phyloP scores from a whole-genome alignment of 1,140 invertebrate genomes.

The Luehdorfia chinensis region DNA sequence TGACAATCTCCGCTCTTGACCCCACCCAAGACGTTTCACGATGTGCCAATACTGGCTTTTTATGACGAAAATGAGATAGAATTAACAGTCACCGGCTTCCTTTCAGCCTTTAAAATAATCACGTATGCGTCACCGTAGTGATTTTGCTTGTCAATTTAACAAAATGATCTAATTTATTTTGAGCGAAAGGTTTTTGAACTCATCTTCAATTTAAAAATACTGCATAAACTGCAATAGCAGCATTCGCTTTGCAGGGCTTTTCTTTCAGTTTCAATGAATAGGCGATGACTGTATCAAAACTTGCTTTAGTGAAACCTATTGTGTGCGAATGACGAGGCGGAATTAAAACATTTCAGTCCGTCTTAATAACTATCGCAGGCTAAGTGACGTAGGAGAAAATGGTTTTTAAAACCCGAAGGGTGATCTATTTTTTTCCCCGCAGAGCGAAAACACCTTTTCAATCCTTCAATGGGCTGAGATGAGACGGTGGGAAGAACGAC shows the following conservation, averaged over 20 bases:
- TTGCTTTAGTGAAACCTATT: constrained; percentile 52
- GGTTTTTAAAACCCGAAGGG: constrained; percentile 59
- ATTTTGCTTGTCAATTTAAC: constrained; percentile 1
- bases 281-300: constrained; percentile 67
- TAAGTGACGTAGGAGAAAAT: constrained; percentile 64
- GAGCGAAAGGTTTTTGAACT: too few relatives aligned
- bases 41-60: constrained; percentile 44
- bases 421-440: constrained; percentile 61
- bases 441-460: constrained; percentile 74
- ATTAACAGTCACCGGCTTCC: neutral
- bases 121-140: neutral
- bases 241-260: constrained; percentile 22
- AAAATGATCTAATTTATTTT: too few relatives aligned
- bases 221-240: constrained; percentile 26
- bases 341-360: constrained; percentile 70
- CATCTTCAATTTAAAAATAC: neutral
- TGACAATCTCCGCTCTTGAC: constrained; percentile 61
- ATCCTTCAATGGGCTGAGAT: constrained; percentile 66
- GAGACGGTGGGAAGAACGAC: constrained; percentile 51
- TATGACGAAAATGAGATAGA: constrained; percentile 21
- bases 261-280: constrained; percentile 47
- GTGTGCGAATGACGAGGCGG: constrained; percentile 67
- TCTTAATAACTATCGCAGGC: constrained; percentile 72
- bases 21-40: constrained; percentile 50
- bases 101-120: neutral